These are phyloP conservation scores for Bursaphelenchus mucronatus DNA, from an alignment of 1,140 invertebrate genomes.

Conservation along the genomic window DNA sequence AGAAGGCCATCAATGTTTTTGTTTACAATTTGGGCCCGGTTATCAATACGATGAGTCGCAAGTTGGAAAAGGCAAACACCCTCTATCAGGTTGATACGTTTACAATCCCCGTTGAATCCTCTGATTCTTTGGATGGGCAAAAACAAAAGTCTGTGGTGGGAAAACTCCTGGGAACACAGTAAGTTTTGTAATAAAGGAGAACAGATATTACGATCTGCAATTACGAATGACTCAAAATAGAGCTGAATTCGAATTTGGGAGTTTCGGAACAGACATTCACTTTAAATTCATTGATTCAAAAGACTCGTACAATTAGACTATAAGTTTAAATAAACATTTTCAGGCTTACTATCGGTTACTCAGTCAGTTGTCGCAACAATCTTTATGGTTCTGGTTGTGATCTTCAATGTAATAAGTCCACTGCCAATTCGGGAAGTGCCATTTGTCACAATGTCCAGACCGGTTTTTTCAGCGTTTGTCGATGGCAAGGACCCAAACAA, in stretches of 20 bases:
- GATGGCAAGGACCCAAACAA: conserved; percentile 33
- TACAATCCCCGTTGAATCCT: conserved; percentile 37
- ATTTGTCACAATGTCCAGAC: conserved; percentile 44
- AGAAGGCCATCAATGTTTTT: conserved; percentile 52
- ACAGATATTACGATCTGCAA: too few species aligned
- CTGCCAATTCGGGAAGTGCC: conserved; percentile 40
- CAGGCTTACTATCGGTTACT: conserved; percentile 43
- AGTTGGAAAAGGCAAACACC: conserved; percentile 50
- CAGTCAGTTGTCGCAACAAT: conserved; percentile 40
- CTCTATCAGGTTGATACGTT: conserved; percentile 51
- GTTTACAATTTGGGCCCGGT: conserved; percentile 52
- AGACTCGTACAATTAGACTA: too few species aligned
- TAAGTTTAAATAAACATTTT: neutral
- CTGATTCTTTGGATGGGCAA: conserved; percentile 11
- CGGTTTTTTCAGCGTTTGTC: conserved; percentile 47
- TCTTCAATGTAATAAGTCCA: conserved; percentile 44
- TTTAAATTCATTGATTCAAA: too few species aligned
- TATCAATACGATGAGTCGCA: conserved; percentile 27
- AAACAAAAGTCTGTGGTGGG: conserved; percentile 31
- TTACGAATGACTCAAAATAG: too few species aligned
- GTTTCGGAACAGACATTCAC: too few species aligned
- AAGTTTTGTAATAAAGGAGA: neutral
- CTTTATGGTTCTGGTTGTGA: conserved; percentile 47
- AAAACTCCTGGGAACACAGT: conserved; percentile 48
- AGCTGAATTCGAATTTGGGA: too few species aligned